Conservation (phyloP, 1,140 invertebrate genomes). For the Microvelia longipes region DNA sequence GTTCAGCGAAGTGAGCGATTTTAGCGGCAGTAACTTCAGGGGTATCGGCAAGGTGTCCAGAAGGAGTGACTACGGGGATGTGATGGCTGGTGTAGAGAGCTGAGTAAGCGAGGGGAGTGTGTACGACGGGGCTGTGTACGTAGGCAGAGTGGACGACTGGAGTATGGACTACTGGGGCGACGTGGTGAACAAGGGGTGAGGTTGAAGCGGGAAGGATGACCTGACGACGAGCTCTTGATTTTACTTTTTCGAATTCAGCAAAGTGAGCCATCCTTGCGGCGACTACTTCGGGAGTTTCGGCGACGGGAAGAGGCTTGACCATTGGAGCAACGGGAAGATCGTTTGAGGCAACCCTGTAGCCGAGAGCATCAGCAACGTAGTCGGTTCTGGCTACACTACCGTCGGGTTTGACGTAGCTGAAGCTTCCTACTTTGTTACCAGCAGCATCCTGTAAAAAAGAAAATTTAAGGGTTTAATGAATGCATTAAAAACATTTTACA, state of each 20-base stretch:
- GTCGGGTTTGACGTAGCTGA: slow-evolving; percentile 38
- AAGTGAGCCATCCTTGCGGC: slow-evolving; percentile 25
- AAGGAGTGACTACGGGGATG: slow-evolving; percentile 8
- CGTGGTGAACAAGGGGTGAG: slow-evolving; percentile 9
- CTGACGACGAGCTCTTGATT: slow-evolving; percentile 24
- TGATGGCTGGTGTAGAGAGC: slow-evolving; percentile 8
- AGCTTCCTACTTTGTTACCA: slow-evolving; percentile 38
- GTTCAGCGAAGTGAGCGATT: slow-evolving; percentile 19
- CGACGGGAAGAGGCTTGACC: slow-evolving; percentile 18
- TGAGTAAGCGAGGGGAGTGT: slow-evolving; percentile 7
- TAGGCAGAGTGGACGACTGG: not conserved
- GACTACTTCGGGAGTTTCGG: slow-evolving; percentile 19
- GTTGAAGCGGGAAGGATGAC: slow-evolving; percentile 32
- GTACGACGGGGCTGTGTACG: not conserved
- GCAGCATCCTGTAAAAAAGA: slow-evolving; percentile 29
- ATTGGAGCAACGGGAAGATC: slow-evolving; percentile 31
- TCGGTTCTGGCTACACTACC: slow-evolving; percentile 36
- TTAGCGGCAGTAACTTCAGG: slow-evolving; percentile 21
- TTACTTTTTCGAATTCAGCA: slow-evolving; percentile 10
- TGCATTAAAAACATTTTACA: too few species aligned
- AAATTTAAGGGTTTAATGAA: slow-evolving; percentile 30
- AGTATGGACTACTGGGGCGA: slow-evolving; percentile 5
- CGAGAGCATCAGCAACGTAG: slow-evolving; percentile 32
- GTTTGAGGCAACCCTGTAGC: slow-evolving; percentile 38
- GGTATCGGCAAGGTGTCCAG: slow-evolving; percentile 16